These are phyloP conservation scores for Bolinopsis microptera DNA, from an alignment of 37 sponge, comb jelly and placozoan species.

Conservation along the genomic window DNA sequence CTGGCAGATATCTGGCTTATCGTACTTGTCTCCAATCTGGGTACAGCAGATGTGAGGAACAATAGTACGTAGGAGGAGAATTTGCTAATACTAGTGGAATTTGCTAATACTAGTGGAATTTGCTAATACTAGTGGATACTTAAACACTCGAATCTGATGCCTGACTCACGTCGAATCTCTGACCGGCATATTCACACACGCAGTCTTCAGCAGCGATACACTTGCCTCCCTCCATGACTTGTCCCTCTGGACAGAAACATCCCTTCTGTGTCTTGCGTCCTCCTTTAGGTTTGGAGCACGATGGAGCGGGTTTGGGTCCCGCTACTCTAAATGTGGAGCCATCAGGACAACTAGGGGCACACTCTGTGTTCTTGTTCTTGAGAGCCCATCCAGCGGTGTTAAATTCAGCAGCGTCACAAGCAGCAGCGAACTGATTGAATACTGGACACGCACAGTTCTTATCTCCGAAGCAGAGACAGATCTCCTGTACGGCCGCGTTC, in stretches of 20 bases:
- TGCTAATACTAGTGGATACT: too few relatives aligned
- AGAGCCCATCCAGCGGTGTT: background rate
- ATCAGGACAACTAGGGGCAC: background rate
- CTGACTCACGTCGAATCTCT: conserved; percentile 3
- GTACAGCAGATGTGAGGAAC: background rate
- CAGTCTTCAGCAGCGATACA: background rate
- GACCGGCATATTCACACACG: background rate
- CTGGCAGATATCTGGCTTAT: background rate
- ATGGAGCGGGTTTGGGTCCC: conserved; percentile 20
- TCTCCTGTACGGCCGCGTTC: background rate
- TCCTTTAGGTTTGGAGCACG: background rate
- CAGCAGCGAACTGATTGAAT: background rate
- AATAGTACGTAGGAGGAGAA: background rate
- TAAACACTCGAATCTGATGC: too few relatives aligned
- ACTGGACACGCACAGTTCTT: background rate
- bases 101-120: too few relatives aligned
- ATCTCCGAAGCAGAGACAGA: background rate
- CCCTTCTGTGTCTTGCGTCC: conserved; percentile 12
- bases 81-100: too few relatives aligned
- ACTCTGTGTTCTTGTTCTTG: conserved; percentile 10
- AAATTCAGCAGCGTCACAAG: background rate
- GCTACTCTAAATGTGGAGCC: background rate
- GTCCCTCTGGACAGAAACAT: conserved; percentile 28
- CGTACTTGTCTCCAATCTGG: background rate
- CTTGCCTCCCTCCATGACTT: conserved; percentile 8